A percentile compares a stretch with the other conserved stretches of the same genome.
Evolutionary conservation across 2,113 vertebrate species (phyloP).

Genomic region (Ceratotherium simum): DNA sequence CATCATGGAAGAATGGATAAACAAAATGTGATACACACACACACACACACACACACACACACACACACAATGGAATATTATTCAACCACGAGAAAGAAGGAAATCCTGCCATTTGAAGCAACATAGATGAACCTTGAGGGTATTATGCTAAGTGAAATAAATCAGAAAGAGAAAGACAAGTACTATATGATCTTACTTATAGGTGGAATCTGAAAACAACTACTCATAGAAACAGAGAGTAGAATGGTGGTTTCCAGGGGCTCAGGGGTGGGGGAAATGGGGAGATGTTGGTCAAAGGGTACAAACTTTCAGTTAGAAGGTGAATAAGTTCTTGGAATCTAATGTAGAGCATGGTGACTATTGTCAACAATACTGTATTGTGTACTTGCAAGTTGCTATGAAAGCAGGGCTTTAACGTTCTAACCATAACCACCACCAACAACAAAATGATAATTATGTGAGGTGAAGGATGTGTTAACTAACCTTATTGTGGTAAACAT

Average conservation of each 20-base stretch:
- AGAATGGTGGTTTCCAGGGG: neutral
- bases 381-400: neutral
- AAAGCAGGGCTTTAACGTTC: neutral
- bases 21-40: neutral
- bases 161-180: neutral
- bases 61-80: neutral
- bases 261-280: neutral
- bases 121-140: neutral
- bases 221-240: neutral
- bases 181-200: neutral
- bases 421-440: neutral
- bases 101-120: neutral
- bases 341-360: neutral
- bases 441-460: neutral
- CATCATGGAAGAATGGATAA: neutral
- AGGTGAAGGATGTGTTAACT: neutral
- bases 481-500: neutral
- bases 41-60: neutral
- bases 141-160: neutral
- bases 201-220: neutral
- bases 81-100: neutral
- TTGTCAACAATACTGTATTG: neutral
- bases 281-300: neutral
- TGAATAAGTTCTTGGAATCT: neutral
- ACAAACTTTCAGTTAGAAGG: neutral